phyloP scores from a whole-genome alignment of 2,113 vertebrate genomes.

The Boleophthalmus pectinirostris region DNA sequence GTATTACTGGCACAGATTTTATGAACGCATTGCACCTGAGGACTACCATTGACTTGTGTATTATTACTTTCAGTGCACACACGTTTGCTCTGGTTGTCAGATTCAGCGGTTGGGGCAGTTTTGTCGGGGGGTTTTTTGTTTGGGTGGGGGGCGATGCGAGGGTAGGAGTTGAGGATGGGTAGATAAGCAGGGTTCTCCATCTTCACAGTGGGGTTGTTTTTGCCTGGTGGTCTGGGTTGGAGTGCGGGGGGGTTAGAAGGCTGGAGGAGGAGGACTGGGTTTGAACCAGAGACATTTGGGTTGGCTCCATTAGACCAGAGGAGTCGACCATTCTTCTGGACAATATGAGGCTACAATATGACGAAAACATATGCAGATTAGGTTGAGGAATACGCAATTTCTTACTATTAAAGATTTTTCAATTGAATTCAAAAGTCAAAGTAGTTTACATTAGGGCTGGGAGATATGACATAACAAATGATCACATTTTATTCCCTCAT shows the following conservation, averaged over 20 bases:
- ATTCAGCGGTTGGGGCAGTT: slow-evolving; percentile 4
- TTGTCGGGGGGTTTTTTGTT: slow-evolving; percentile 64
- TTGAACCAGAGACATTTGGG: slow-evolving; percentile 6
- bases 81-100: slow-evolving; percentile 65
- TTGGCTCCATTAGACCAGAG: slow-evolving; percentile 40
- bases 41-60: slow-evolving; percentile 18
- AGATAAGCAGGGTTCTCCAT: slow-evolving; percentile 56
- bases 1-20: slow-evolving; percentile 20
- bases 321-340: slow-evolving; percentile 45
- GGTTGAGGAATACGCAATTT: too few relatives aligned
- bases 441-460: too few relatives aligned
- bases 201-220: slow-evolving; percentile 27
- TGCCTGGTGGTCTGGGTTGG: slow-evolving; percentile 39
- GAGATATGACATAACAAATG: too few relatives aligned
- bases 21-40: slow-evolving; percentile 15
- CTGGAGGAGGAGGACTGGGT: slow-evolving; percentile 63
- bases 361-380: background rate
- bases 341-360: slow-evolving; percentile 42
- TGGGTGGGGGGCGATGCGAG: slow-evolving; percentile 71
- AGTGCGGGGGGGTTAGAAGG: slow-evolving; percentile 38
- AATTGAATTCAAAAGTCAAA: background rate
- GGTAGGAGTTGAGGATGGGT: slow-evolving; percentile 73
- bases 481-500: too few relatives aligned
- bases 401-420: background rate
- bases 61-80: slow-evolving; percentile 57